Base-by-base conservation (phyloP, 2,888 invertebrate genomes). In the Ptychoptera albimana region DNA sequence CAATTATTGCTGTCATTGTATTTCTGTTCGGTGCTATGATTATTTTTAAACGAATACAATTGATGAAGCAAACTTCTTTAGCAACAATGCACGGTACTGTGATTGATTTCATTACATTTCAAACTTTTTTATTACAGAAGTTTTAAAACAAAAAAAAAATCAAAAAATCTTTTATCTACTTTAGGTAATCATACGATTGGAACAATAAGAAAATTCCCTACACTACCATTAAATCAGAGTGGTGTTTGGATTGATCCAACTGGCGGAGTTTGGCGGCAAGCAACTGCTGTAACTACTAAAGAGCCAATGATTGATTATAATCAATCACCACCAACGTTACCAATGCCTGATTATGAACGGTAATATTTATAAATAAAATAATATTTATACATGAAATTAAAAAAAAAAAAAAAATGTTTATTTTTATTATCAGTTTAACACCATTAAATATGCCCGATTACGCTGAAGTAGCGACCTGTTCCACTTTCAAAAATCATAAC, bases 1-100 rank as follows among this genome's bases (percentile, higher is more conserved):
- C 85, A 55, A 80, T 88, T 67, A 77, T 88, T 51, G 78, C 86
- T 60, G 77, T 88, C 52, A 82, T 87, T 72, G 73, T 87, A 53
- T 75, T 86, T 55, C 74, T 86, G 54, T 81, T 89, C 64, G 81
- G 78, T 56, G 81, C 85, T 50, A 82, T 86, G 71, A 72, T 88
- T 55, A 78, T 85, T 57, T 75, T 85, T 46, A 68, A 83, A 52
- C 73, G 76, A 62, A 68, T 78, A 65, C 74, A 83, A 69, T 65
- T 82, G 64, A 70, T 78, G 63, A 68, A 82, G 70, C 77, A 82
- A 70, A 66, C 71, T 59, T 64, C 78, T 45, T 69, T 82, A 53
- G 78, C 80, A 45, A 72, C 72, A 48, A 67, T 72, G 52, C 67
- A 67, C 57, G 67, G 67, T 67, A 51, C 23, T 45, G 50, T 31